phyloP scores from a whole-genome alignment of 2,888 invertebrate species.

The Sinotaia quadrata region DNA sequence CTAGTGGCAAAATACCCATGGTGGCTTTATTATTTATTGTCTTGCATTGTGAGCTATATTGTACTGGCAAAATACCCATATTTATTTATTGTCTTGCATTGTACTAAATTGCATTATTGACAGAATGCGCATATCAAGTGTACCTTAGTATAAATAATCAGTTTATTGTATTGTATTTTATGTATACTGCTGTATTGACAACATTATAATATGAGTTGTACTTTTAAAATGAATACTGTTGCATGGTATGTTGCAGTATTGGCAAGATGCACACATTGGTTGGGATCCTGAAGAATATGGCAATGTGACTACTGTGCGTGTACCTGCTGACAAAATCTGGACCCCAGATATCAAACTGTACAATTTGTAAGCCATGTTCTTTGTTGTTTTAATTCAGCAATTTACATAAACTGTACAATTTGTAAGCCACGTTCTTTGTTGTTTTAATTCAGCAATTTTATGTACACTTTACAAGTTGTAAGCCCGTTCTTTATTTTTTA shows the following conservation, averaged over 20 bases:
- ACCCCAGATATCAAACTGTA: slow-evolving; percentile 69
- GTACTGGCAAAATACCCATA: too few relatives aligned
- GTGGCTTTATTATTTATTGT: too few relatives aligned
- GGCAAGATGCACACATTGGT: slow-evolving; percentile 63
- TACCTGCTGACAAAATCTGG: slow-evolving; percentile 68
- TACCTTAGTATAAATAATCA: too few relatives aligned
- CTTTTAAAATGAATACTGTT: neutral
- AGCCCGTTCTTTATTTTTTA: slow-evolving; percentile 35
- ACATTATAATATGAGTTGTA: neutral
- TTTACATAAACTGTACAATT: slow-evolving; percentile 69
- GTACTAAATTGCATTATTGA: too few relatives aligned
- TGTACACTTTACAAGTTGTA: slow-evolving; percentile 70
- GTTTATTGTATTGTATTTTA: too few relatives aligned
- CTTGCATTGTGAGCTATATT: too few relatives aligned
- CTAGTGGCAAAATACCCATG: too few relatives aligned
- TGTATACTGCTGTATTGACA: too few relatives aligned
- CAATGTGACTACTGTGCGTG: slow-evolving; percentile 59
- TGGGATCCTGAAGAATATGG: slow-evolving; percentile 67
- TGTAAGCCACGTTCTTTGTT: slow-evolving; percentile 52
- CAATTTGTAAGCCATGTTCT: slow-evolving; percentile 63
- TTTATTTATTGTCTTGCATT: too few relatives aligned
- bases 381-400: neutral
- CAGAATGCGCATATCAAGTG: too few relatives aligned
- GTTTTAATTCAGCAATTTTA: too few relatives aligned
- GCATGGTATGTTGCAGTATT: slow-evolving; percentile 56